Evolutionary conservation across 1,140 invertebrate genomes (phyloP), one percentile per base, ranked within the genome.

Genomic region (Cecropterus lyciades): DNA sequence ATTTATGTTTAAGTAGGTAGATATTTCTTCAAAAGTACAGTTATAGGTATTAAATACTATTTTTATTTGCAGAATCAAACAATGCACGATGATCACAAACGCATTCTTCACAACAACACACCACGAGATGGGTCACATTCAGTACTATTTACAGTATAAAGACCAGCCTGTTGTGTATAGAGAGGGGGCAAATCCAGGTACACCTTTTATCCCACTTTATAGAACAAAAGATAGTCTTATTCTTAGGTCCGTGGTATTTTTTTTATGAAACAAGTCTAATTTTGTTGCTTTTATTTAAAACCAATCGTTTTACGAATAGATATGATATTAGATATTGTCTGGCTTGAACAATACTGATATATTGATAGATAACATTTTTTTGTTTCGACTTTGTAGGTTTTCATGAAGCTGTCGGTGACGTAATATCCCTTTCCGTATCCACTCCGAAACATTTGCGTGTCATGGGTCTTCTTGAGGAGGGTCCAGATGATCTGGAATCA

Each of bases 341-440:
- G 20, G n/a, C n/a, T n/a, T n/a, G n/a, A n/a, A n/a, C n/a, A n/a
- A n/a, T n/a, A n/a, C n/a, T n/a, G n/a, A n/a, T n/a, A n/a, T n/a
- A 33, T 33, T 33, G 2, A 1, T 33, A 8, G 3, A 6, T 33
- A 33, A 9, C 30, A 33, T 33, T 33, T 4, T 33, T 33, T 7
- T 33, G 7, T 33, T 33, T 17, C 17, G 9, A 53, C 73, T 77
- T 51, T 11, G 16, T 65, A 95, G 96, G 97, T 63, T 99, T 99
- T 81, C 97, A 98, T 80, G 98, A 98, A 87, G 98, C 98, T 17
- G 95, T 99, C 16, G 98, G 98, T 10, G 98, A 98, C 85, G 95
- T 97, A 0, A 95, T 99, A 1, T 94, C 97, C 1, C 85, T 99
- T 3, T 98, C 96, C 0, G 96, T 97, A 0, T 93, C 94, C 0